Percentiles rank a stretch among this genome's conserved stretches.
These are phyloP conservation scores for Anniella stebbinsi DNA, from an alignment of 2,797 vertebrate species.

Conservation along the genomic window DNA sequence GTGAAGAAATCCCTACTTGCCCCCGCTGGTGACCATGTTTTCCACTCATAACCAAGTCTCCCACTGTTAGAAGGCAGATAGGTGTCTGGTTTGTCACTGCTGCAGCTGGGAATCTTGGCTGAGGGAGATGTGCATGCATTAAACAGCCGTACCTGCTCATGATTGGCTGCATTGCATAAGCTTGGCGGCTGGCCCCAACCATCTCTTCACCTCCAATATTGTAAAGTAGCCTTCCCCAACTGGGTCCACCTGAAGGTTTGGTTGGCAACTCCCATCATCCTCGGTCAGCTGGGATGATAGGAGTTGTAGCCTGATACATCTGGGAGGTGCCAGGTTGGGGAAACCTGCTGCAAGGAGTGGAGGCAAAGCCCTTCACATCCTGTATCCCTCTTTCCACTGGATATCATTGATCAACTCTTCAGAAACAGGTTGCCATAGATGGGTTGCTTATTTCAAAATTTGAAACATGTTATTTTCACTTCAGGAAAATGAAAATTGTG, in stretches of 20 bases:
- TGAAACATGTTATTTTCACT: not conserved
- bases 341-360: not conserved
- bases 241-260: too few species aligned
- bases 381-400: not conserved
- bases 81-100: not conserved
- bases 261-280: too few species aligned
- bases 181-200: not conserved
- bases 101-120: not conserved
- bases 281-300: too few species aligned
- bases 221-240: not conserved
- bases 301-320: too few species aligned
- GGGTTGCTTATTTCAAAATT: not conserved
- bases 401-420: not conserved
- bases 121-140: not conserved
- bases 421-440: not conserved
- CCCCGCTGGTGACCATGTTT: not conserved
- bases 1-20: too few species aligned
- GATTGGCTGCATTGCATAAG: not conserved
- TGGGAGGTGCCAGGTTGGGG: not conserved
- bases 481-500: not conserved
- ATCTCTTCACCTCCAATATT: not conserved
- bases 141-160: not conserved
- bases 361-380: not conserved
- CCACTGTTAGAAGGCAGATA: not conserved
- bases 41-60: not conserved